These are phyloP conservation scores for Ailurus styani DNA, from an alignment of 2,113 vertebrate species.

Conservation along the genomic window DNA sequence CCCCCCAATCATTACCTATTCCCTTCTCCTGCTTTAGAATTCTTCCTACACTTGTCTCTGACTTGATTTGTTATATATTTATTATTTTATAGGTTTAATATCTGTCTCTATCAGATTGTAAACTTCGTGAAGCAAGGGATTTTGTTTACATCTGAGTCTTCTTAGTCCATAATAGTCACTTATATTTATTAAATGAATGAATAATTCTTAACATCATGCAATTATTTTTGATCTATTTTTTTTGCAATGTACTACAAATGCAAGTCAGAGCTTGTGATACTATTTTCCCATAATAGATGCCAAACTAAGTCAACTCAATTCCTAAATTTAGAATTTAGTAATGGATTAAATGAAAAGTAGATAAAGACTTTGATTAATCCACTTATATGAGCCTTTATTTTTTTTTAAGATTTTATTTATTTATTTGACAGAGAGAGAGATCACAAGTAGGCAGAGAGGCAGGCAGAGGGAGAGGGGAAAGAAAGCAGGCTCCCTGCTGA, in stretches of 20 bases:
- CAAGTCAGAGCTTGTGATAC: not conserved
- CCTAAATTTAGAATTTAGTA: not conserved
- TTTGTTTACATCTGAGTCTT: not conserved
- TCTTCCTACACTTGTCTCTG: not conserved
- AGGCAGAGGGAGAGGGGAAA: too few species aligned
- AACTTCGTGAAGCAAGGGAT: not conserved
- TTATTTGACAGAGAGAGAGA: too few species aligned
- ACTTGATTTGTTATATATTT: not conserved
- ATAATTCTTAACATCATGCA: not conserved
- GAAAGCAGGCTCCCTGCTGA: too few species aligned
- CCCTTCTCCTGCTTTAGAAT: not conserved
- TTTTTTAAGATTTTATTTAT: too few species aligned
- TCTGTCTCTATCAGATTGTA: not conserved
- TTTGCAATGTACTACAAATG: not conserved
- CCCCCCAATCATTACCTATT: not conserved
- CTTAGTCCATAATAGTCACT: not conserved
- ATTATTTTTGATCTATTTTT: not conserved
- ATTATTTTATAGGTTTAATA: not conserved
- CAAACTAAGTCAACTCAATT: not conserved
- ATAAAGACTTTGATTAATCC: not conserved
- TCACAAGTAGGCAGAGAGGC: too few species aligned
- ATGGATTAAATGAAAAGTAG: not conserved
- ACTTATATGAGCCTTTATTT: not conserved
- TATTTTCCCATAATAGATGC: not conserved
- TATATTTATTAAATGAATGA: not conserved